Percentiles rank a stretch among this genome's conserved stretches.
These are phyloP conservation scores for Peromyscus melanophrys DNA, from an alignment of 2,797 vertebrate species.

Conservation along the genomic window DNA sequence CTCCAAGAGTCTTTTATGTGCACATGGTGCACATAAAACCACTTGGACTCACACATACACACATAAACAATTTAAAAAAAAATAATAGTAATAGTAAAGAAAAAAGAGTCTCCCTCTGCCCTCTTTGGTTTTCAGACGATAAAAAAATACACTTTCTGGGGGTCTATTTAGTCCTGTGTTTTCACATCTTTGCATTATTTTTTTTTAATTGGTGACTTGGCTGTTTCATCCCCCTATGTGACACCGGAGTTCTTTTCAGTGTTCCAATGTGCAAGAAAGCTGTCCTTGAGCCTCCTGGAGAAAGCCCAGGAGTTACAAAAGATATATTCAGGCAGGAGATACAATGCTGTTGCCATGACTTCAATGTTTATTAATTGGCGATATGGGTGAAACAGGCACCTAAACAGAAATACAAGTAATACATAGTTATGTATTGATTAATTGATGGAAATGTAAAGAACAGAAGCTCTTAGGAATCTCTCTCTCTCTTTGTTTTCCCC, in stretches of 20 bases:
- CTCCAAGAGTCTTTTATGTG: background rate
- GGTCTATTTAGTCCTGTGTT: background rate
- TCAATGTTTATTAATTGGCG: background rate
- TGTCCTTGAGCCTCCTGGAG: background rate
- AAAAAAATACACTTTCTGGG: background rate
- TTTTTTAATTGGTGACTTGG: background rate
- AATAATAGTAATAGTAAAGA: background rate
- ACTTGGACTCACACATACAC: background rate
- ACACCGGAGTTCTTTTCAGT: background rate
- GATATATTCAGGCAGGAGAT: background rate
- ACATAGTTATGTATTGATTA: background rate
- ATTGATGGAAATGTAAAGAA: background rate
- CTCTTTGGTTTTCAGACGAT: background rate
- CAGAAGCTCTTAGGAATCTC: background rate
- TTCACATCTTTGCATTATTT: background rate
- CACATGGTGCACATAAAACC: background rate
- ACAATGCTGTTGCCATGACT: background rate
- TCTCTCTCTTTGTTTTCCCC: background rate
- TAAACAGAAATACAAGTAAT: background rate
- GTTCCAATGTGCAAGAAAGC: background rate
- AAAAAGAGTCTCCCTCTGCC: background rate
- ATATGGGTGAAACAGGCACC: background rate
- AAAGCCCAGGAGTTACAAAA: background rate
- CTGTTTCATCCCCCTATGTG: background rate
- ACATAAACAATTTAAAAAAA: background rate